Conservation (phyloP, 2,797 vertebrate genomes). For the Manis crassicaudata region DNA sequence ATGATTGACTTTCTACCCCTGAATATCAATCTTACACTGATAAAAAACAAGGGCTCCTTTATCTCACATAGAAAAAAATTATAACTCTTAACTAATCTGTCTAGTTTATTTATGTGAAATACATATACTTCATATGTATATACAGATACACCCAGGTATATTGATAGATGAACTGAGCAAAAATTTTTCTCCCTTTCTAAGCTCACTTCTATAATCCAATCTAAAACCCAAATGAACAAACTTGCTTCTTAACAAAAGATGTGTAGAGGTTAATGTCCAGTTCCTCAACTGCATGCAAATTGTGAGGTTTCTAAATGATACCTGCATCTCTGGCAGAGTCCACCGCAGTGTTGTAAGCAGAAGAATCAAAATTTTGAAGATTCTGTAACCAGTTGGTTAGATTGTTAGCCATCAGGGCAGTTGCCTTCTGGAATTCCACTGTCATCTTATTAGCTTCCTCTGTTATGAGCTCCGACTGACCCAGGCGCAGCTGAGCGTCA, state of each 20-base stretch:
- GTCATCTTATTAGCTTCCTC: slow-evolving; percentile 89
- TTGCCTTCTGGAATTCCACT: slow-evolving; percentile 86
- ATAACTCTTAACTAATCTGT: not conserved
- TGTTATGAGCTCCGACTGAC: slow-evolving; percentile 88
- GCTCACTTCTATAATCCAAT: not conserved
- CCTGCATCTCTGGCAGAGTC: slow-evolving; percentile 93
- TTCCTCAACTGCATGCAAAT: not conserved
- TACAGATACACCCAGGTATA: not conserved
- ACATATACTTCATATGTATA: not conserved
- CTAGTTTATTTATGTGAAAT: not conserved
- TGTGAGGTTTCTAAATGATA: slow-evolving; percentile 73
- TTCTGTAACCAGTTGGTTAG: slow-evolving; percentile 92
- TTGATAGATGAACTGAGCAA: not conserved
- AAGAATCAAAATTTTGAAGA: slow-evolving; percentile 90
- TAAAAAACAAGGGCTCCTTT: not conserved
- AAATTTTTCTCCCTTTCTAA: slow-evolving; percentile 18
- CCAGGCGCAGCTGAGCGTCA: slow-evolving; percentile 88
- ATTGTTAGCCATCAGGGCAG: slow-evolving; percentile 89
- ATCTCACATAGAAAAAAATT: slow-evolving; percentile 19
- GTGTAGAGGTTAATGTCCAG: not conserved
- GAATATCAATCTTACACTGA: not conserved
- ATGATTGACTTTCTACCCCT: not conserved
- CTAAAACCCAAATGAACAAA: not conserved
- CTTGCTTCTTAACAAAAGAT: not conserved
- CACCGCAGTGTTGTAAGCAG: slow-evolving; percentile 89